Conservation (phyloP, 2,113 vertebrate genomes). For the Penelope pileata region DNA sequence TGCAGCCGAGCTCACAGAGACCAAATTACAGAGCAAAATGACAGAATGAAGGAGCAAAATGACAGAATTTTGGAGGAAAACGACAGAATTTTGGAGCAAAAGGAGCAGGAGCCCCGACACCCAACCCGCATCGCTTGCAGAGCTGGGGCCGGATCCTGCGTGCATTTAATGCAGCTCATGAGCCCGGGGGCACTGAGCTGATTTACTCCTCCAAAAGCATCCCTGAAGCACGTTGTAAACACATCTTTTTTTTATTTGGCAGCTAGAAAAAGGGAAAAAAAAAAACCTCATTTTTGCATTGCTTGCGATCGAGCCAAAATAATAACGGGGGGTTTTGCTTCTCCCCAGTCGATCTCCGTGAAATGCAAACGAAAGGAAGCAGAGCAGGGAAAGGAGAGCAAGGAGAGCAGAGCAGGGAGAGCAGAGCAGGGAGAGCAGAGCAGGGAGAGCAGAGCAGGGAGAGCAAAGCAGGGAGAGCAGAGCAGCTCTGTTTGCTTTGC, state of each 20-base stretch:
- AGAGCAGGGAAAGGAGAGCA: no score
- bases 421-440: no score
- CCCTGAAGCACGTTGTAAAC: neutral
- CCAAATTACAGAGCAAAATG: no score
- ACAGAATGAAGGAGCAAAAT: no score
- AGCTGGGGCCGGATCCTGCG: neutral
- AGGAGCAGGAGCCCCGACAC: neutral
- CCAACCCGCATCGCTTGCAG: neutral
- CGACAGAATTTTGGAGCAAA: no score
- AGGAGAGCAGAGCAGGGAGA: no score
- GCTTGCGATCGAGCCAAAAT: neutral
- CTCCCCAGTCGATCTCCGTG: neutral
- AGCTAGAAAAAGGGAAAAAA: neutral
- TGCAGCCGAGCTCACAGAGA: no score
- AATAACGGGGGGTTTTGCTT: neutral
- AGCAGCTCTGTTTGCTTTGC: rapidly evolving
- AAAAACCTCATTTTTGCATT: rapidly evolving
- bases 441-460: no score
- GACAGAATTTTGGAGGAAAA: no score
- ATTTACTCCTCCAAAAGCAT: neutral
- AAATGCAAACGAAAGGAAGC: neutral
- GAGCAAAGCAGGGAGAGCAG: no score
- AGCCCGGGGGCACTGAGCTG: neutral
- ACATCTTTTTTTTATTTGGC: neutral
- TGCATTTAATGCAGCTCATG: neutral